Evolutionary conservation across 2,113 vertebrate genomes (phyloP), one percentile per base, ranked within the genome.

Genomic region (Odobenus rosmarus): DNA sequence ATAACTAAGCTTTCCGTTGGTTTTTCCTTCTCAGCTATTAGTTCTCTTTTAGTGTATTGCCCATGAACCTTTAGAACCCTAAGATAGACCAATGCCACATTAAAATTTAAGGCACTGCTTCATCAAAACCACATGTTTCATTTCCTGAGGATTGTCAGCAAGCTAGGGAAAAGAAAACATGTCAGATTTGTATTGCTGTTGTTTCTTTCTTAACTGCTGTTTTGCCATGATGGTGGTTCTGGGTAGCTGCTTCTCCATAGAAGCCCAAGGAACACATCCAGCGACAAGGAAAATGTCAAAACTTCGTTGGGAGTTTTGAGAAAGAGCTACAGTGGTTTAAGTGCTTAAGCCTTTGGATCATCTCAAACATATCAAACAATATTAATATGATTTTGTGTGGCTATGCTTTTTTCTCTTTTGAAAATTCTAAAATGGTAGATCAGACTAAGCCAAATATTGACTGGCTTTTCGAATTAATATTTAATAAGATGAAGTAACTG

Each of bases 51-150:
- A 42, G 76, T 88, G n/a, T 61, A 94, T 97, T 96, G 77, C 81
- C 92, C 77, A 92, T 46, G 93, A 97, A 89, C 51, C 71, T 90
- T 88, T 46, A 88, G 53, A 76, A 95, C 97, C 36, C 49, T 93
- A 95, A 96, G 89, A 90, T 49, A 96, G 93, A 98, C 98, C 92
- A 96, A 72, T 97, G 96, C 81, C 96, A 83, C 39, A 96, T 95
- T 98, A 97, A 97, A 98, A 96, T 98, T 94, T 96, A 69, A 14
- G 3, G 76, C 96, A 67, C 84, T 90, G 5, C 79, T 96, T 98
- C 88, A 95, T 97, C 94, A 72, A 93, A 98, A 69, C 96, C 97
- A 84, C 97, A 87, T 93, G 69, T 82, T 97, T 97, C 79, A 90
- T 98, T 98, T 98, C 82, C 88, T 88, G 93, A 72, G 49, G 24